Evolutionary conservation across 1,140 invertebrate genomes (phyloP), one percentile per base, ranked within the genome.

Genomic region (Schlechtendalia chinensis): DNA sequence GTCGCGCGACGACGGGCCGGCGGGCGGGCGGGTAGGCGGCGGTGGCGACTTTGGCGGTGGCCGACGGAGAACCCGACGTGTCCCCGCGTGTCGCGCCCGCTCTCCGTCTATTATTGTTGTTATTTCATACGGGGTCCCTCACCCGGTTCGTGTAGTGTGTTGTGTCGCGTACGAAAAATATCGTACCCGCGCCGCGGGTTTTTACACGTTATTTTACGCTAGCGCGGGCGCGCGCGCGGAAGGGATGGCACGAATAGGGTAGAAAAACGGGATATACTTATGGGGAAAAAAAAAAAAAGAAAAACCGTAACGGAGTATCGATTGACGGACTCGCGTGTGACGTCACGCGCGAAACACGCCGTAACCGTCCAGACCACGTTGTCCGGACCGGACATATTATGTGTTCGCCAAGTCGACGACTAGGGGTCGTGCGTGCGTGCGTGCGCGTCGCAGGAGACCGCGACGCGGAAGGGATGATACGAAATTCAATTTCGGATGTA

Each of bases 321-420:
- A 72, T 72, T 72, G 69, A 24, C 39, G 65, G n/a, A 14, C 39
- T 14, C 14, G 69, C 14, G 59, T 19, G 59, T 71, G 67, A 71
- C 67, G 67, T 71, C 47, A 71, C 47, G 65, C 14, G 32, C 39
- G 12, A 32, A 63, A 63, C 27, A 29, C 63, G 32, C 32, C 8
- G 32, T n/a, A 56, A 56, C 54, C 16, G 8, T 53, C 50, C 10
- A 45, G 39, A 45, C 39, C n/a, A n/a, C n/a, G n/a, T n/a, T n/a
- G n/a, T n/a, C n/a, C n/a, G n/a, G n/a, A n/a, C n/a, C n/a, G n/a
- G n/a, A n/a, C n/a, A n/a, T n/a, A n/a, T n/a, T n/a, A n/a, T n/a
- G n/a, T n/a, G n/a, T n/a, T n/a, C n/a, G n/a, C n/a, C n/a, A n/a
- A n/a, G n/a, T n/a, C n/a, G n/a, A n/a, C n/a, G n/a, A n/a, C n/a